Percentiles rank a stretch among this genome's conserved stretches.
These are phyloP conservation scores for Ondatra zibethicus DNA, from an alignment of 2,113 vertebrate species.

Conservation along the genomic window DNA sequence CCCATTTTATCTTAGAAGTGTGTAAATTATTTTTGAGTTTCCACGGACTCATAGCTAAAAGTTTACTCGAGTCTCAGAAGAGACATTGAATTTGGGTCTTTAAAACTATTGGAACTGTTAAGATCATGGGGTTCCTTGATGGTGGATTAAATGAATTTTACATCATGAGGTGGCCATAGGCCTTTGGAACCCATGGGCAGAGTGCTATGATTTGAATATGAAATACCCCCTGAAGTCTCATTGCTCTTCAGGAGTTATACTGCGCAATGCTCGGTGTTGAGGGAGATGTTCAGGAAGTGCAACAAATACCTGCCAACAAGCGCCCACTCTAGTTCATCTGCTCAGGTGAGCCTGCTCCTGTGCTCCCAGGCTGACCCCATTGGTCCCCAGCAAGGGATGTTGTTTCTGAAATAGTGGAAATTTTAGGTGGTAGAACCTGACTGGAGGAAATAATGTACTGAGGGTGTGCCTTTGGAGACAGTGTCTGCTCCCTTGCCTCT, in stretches of 20 bases:
- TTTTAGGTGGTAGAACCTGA: neutral
- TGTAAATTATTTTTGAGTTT: neutral
- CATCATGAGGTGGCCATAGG: neutral
- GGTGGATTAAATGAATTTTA: neutral
- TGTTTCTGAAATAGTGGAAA: neutral
- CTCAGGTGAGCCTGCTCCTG: constrained; percentile 87
- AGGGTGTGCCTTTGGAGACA: neutral
- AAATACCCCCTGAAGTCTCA: neutral
- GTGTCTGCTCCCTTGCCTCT: neutral
- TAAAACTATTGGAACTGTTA: neutral
- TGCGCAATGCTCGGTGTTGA: constrained; percentile 86
- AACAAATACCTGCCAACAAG: constrained; percentile 84
- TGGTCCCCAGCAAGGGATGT: neutral
- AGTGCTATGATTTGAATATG: neutral
- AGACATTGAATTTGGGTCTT: neutral
- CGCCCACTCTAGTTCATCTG: constrained; percentile 95
- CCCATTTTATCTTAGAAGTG: neutral
- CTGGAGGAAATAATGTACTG: neutral
- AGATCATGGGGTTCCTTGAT: neutral
- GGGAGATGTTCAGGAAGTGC: constrained; percentile 86
- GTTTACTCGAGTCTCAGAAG: neutral
- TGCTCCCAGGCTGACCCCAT: fast-evolving
- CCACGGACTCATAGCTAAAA: neutral
- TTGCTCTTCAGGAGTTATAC: constrained; percentile 90
- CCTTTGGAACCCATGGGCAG: neutral